Conservation (phyloP, 1,140 invertebrate species). For the Myzus persicae region DNA sequence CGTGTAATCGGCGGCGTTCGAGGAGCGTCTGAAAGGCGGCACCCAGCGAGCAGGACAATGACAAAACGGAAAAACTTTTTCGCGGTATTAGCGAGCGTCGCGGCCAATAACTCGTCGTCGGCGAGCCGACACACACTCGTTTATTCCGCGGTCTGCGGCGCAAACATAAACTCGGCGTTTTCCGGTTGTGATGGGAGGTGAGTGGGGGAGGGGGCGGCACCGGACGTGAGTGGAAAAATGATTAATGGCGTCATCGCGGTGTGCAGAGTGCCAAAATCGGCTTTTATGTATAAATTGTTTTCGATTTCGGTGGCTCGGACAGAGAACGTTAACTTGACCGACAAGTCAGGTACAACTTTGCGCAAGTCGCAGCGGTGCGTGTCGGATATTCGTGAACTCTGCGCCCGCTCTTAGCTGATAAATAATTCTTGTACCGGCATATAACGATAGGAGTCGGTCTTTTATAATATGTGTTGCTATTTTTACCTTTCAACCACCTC, state of each 20-base stretch:
- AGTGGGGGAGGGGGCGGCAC: not conserved
- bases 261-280: not conserved
- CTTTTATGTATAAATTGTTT: constrained; percentile 23
- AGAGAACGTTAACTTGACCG: not conserved
- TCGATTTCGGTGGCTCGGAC: not conserved
- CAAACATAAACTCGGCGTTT: not conserved
- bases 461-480: not conserved
- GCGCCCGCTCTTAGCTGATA: not conserved
- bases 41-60: not conserved
- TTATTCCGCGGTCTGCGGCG: not conserved
- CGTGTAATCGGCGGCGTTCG: not conserved
- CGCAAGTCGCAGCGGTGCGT: not conserved
- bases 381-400: not conserved
- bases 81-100: not conserved
- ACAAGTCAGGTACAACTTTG: not conserved
- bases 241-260: not conserved
- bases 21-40: too few species aligned
- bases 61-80: constrained; percentile 21
- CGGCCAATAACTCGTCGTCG: not conserved
- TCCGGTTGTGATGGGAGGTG: too few species aligned
- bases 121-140: not conserved
- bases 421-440: not conserved
- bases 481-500: not conserved
- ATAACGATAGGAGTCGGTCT: not conserved
- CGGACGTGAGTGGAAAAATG: not conserved